Evolutionary conservation across 2,888 invertebrate genomes (phyloP).

Genomic region (Cantharis flavilabris): DNA sequence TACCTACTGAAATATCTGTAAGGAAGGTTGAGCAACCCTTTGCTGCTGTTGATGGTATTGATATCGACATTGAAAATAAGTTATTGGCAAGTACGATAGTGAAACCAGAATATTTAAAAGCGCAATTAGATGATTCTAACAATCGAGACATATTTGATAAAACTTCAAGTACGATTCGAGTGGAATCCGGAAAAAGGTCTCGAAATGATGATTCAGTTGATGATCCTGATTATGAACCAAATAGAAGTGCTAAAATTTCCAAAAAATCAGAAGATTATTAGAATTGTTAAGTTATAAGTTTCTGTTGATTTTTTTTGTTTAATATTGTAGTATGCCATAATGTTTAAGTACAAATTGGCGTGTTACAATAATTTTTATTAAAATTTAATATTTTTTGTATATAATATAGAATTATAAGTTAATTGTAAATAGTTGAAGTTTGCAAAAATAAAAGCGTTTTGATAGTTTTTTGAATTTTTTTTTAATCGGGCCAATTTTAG

Average conservation of each 20-base stretch:
- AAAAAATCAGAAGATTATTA: not conserved
- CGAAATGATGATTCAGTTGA: not conserved
- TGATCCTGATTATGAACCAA: conserved; percentile 7
- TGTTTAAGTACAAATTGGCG: too few species aligned
- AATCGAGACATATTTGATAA: not conserved
- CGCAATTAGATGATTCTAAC: not conserved
- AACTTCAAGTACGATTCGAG: not conserved
- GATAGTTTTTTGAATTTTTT: not conserved
- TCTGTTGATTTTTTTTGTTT: not conserved
- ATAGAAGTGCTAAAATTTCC: too few species aligned
- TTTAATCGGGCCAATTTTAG: too few species aligned
- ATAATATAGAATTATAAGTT: not conserved
- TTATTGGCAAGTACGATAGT: conserved; percentile 48
- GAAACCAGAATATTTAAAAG: conserved; percentile 38
- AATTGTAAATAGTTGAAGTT: not conserved
- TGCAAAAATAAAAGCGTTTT: not conserved
- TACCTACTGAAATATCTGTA: conserved; percentile 42
- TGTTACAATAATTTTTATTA: not conserved
- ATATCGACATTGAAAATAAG: conserved; percentile 47
- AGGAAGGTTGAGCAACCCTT: conserved; percentile 36
- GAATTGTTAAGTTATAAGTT: not conserved
- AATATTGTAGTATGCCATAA: not conserved
- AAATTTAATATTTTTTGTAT: not conserved
- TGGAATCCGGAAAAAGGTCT: not conserved
- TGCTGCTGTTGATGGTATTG: conserved; percentile 25